These are phyloP conservation scores for Cataglyphis hispanica DNA, from an alignment of 1,140 invertebrate genomes.

Conservation along the genomic window DNA sequence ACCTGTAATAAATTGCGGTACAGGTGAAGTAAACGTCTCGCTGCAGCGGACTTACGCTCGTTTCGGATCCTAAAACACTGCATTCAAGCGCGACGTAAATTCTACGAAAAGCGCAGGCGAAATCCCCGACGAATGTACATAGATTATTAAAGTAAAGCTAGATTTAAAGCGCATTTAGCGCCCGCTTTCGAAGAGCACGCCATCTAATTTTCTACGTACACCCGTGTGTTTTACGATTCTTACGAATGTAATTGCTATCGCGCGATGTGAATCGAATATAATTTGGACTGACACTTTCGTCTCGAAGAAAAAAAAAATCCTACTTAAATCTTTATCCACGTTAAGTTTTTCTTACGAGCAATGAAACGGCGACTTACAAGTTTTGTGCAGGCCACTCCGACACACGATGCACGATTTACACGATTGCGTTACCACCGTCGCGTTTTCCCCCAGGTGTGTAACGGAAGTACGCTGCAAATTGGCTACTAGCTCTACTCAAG, in stretches of 20 bases:
- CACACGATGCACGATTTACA: conserved; percentile 59
- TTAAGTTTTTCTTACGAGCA: conserved; percentile 49
- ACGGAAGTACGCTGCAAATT: conserved; percentile 67
- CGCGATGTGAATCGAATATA: not conserved
- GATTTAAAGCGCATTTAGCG: conserved; percentile 52
- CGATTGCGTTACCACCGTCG: conserved; percentile 23
- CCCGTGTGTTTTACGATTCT: conserved; percentile 5
- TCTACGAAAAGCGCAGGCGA: conserved; percentile 26
- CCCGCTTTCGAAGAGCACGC: conserved; percentile 1
- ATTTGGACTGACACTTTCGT: not conserved
- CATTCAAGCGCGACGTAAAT: conserved; percentile 58
- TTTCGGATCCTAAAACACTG: conserved; percentile 55
- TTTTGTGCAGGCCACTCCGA: conserved; percentile 33
- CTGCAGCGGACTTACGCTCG: conserved; percentile 48
- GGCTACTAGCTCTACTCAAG: conserved; percentile 51
- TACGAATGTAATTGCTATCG: conserved; percentile 36
- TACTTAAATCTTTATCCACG: conserved; percentile 57
- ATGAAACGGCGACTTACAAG: conserved; percentile 49
- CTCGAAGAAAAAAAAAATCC: conserved; percentile 38
- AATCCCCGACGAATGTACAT: conserved; percentile 53
- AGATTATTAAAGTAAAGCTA: conserved; percentile 60
- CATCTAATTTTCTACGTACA: conserved; percentile 53
- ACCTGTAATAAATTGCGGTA: conserved; percentile 54
- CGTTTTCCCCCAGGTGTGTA: conserved; percentile 41
- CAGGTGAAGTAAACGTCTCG: conserved; percentile 52